phyloP scores from a whole-genome alignment of 2,797 vertebrate species.

The Spheniscus humboldti region DNA sequence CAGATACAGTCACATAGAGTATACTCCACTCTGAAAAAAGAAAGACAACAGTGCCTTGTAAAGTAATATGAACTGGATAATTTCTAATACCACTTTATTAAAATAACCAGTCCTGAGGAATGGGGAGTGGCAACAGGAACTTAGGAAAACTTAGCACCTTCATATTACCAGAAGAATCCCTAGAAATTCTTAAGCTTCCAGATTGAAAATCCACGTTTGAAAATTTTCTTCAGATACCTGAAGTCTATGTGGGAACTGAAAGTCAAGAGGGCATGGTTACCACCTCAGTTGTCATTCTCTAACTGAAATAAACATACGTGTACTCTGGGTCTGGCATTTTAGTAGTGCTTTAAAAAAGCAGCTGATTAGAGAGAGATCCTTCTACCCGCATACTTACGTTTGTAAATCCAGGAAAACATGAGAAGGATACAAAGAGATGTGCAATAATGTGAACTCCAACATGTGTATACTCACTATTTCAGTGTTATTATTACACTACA shows the following conservation, averaged over 20 bases:
- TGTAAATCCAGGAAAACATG: background rate
- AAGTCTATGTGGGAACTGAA: background rate
- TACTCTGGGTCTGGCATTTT: background rate
- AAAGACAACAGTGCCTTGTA: background rate
- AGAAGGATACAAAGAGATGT: background rate
- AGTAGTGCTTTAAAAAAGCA: background rate
- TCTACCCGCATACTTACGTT: rapidly evolving
- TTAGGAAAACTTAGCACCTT: background rate
- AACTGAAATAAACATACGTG: background rate
- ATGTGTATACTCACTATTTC: background rate
- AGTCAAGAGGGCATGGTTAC: background rate
- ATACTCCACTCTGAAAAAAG: conserved; percentile 87
- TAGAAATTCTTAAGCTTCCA: background rate
- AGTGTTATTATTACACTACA: background rate
- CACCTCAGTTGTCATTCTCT: background rate
- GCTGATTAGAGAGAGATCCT: background rate
- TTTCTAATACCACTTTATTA: background rate
- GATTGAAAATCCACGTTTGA: background rate
- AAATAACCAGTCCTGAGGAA: background rate
- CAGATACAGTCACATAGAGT: conserved; percentile 81
- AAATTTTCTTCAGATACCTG: background rate
- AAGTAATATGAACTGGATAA: background rate
- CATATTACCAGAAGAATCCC: background rate
- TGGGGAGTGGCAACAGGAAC: background rate
- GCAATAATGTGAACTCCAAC: background rate